A percentile compares a stretch with the other conserved stretches of the same genome.
Evolutionary conservation across 2,888 invertebrate genomes (phyloP).

Genomic region (Nomada goodeniana): DNA sequence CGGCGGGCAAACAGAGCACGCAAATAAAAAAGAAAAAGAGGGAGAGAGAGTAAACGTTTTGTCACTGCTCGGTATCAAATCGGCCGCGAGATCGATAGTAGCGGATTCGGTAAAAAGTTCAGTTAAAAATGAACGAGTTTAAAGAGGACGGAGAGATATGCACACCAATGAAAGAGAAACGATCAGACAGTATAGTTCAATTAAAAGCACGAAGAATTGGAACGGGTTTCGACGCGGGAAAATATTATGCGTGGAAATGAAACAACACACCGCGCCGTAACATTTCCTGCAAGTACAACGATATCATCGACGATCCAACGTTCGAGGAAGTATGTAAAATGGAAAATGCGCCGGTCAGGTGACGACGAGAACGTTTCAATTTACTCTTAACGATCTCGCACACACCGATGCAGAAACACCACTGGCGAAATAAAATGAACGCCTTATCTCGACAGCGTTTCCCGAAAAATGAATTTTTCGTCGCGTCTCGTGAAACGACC

Average conservation of each 20-base stretch:
- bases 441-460: constrained; percentile 16
- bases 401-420: not conserved
- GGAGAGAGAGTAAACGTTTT: not conserved
- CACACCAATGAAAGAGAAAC: not conserved
- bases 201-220: not conserved
- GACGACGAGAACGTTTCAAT: constrained; percentile 22
- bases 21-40: not conserved
- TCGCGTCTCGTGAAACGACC: not conserved
- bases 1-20: constrained; percentile 24
- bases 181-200: not conserved
- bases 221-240: constrained; percentile 17
- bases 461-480: not conserved
- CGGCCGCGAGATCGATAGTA: constrained; percentile 42
- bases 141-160: no score
- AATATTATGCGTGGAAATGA: not conserved
- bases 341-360: not conserved
- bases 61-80: constrained; percentile 28
- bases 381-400: constrained; percentile 9
- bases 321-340: constrained; percentile 1
- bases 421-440: not conserved
- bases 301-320: constrained; percentile 13
- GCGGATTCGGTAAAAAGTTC: constrained; percentile 6
- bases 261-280: not conserved
- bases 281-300: not conserved
- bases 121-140: constrained; percentile 11